Base-by-base conservation (phyloP, 2,113 vertebrate species). In the Axis porcinus region DNA sequence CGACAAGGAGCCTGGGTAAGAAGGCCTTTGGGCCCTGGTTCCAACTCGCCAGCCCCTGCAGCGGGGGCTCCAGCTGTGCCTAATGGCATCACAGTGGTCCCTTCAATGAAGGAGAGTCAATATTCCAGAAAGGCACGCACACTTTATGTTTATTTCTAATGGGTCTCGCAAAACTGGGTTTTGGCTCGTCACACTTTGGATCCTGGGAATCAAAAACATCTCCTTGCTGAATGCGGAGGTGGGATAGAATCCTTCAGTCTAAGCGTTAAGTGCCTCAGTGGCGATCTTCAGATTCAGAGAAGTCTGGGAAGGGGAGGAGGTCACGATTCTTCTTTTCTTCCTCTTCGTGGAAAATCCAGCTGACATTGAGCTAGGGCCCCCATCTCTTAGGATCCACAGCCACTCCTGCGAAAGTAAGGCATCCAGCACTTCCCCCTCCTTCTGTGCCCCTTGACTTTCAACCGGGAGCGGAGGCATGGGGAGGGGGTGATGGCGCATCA, bases 211-310 rank as follows among this genome's bases (percentile, higher is more conserved):
- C 60, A 15, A 25, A 74, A 40, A 1, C 64, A 25, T 50, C 57
- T n/a, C 58, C 81, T 2, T 0, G 1, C 30, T 8, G n/a, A 33
- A 50, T 36, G 58, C 2, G 3, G 82, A 54, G 15, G 4, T 2
- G 36, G 50, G 15, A 27, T 1, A 23, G 43, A 28, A 7, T 14
- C 30, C 0, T 76, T 57, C 21, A 0, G 16, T 3, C 40, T 2
- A 13, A 17, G 15, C 3, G 10, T 27, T 19, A 25, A 14, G 40
- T 0, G 1, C 14, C 14, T 0, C 2, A 5, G 47, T 2, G 19
- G 12, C 7, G 2, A 2, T 1, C 23, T 11, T 2, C 27, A 25
- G 91, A 27, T 2, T 1, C 54, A 36, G 30, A 27, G 40, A 47
- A 2, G 5, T 17, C 62, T 3, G 1, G 19, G 30, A 64, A 5